Base-by-base conservation (phyloP, 2,797 vertebrate genomes). In the Ceryle rudis region DNA sequence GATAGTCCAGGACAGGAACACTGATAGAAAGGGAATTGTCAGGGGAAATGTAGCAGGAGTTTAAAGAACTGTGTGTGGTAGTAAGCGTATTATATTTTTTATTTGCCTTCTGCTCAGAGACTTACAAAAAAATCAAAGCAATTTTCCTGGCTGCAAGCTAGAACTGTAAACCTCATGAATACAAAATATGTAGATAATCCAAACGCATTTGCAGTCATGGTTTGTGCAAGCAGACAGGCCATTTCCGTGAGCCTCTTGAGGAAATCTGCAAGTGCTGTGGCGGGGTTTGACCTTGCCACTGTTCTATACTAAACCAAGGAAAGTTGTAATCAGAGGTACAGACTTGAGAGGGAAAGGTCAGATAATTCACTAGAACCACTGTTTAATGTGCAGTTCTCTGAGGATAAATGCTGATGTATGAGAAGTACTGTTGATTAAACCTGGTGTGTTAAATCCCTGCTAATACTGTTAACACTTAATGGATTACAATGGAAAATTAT, bases 341-440 rank as follows among this genome's bases (percentile, higher is more conserved):
- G 78, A 54, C 60, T 95, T 78, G 60, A 62, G 78, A 93, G 62
- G 73, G 28, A 93, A 96, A 97, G 89, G 83, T 97, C 87, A 96
- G 86, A 47, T 82, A 88, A 81, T 7, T 28, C 71, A 41, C 77
- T 85, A 85, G 96, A 83, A 35, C 5, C 46, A 52, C 47, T 94
- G 73, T 86, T 91, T 93, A 77, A 91, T 41, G 64, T 89, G 79
- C 66, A 90, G 18, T 83, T 70, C 22, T 28, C 52, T 81, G 55
- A 64, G 77, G 49, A 60, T 73, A 95, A 93, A 57, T 66, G 86
- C 92, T 97, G 93, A 92, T 49, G 20, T 71, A 39, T 77, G 69
- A 96, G 86, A 94, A 95, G 70, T 51, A 81, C 61, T 90, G 71
- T 89, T 95, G 96, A 97, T 97, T 96, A 89, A 79, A 95, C 81